Evolutionary conservation across 2,888 invertebrate species (phyloP), one percentile per base, ranked within the genome.

Genomic region (Scaptomyza polygonia): DNA sequence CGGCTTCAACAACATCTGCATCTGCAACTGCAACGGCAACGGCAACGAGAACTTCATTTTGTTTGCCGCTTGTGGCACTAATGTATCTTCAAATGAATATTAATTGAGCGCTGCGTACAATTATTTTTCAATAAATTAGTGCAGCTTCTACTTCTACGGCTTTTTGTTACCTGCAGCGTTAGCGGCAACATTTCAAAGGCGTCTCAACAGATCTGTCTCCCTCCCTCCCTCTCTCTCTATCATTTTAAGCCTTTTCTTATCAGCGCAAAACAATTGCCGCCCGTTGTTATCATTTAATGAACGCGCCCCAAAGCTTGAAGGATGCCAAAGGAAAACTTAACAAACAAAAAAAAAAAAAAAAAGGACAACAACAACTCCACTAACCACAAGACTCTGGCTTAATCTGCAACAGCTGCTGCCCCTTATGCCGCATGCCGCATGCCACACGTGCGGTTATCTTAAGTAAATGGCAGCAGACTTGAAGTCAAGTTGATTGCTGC

Each of bases 371-470:
- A 21, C 65, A 52, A 63, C 32, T 58, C 2, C 27, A 47, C 5
- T 16, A 39, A 16, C 16, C 9, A 9, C 39, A 39, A 16, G 39
- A 11, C 7, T 7, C 51, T 52, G 34, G 58, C 57, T 30, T 59
- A 57, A 57, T 59, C 39, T 56, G 49, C 48, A 32, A 32, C 49
- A 39, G 47, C 29, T 47, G 39, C 42, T 18, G 4, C 34, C 42
- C 11, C 27, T 7, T 9, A 44, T 2, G 11, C 53, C 14, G 48
- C 12, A 55, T 43, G 25, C 42, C 18, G 27, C 27, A 29, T 72
- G 78, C 70, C 77, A 78, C 77, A 81, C 84, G 86, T 79, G 84
- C 79, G 81, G 80, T 88, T 89, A 89, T 89, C 89, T 89, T 82
- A 80, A 88, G 87, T 85, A 74, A 87, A 83, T 86, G 79, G 65